Conservation (phyloP, 2,888 invertebrate genomes). For the Cephus pulcher region DNA sequence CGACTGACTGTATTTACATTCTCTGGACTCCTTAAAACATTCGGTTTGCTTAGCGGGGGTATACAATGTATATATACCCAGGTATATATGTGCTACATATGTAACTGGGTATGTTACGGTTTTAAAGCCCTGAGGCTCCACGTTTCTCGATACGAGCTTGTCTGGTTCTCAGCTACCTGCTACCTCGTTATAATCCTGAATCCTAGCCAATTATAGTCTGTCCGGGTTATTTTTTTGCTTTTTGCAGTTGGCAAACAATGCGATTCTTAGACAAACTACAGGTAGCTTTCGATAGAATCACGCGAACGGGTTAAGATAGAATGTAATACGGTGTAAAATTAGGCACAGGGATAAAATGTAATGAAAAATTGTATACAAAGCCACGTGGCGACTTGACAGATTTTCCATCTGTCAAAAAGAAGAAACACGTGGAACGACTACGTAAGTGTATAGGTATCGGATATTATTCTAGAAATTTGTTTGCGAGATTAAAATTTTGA, state of each 20-base stretch:
- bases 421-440: too few species aligned
- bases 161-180: conserved; percentile 23
- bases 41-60: not conserved
- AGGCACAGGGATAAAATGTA: too few species aligned
- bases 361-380: too few species aligned
- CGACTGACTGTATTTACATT: not conserved
- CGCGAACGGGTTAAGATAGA: too few species aligned
- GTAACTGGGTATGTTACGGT: not conserved
- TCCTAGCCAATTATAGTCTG: not conserved
- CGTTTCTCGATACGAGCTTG: not conserved
- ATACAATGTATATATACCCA: not conserved
- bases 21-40: not conserved
- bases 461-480: not conserved
- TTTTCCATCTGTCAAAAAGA: too few species aligned
- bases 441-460: not conserved
- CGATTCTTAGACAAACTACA: too few species aligned
- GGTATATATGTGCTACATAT: not conserved
- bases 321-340: too few species aligned
- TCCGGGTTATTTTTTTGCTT: too few species aligned
- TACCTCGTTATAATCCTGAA: conserved; percentile 45
- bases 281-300: too few species aligned
- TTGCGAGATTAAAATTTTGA: not conserved
- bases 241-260: too few species aligned
- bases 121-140: not conserved
- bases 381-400: too few species aligned